Base-by-base conservation (phyloP, 2,888 invertebrate species). In the Leptopilina myrica region DNA sequence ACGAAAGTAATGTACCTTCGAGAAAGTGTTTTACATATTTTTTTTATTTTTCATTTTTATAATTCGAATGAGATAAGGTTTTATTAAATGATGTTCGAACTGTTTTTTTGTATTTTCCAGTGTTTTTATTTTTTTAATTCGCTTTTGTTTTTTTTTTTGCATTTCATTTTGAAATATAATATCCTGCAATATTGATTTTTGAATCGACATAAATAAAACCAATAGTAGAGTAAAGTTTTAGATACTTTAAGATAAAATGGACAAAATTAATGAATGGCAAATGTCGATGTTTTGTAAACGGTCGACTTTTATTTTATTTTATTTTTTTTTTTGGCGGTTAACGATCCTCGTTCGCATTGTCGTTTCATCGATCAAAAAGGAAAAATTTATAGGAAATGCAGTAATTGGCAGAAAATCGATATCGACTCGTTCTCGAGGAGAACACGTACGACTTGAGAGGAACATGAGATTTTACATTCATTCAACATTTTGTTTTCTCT, bases 121-220 rank as follows among this genome's bases (percentile, higher is more conserved):
- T 83, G 81, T 84, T 86, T 87, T 87, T 87, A 85, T 85, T 84
- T 86, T 20, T 84, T 83, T 84, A 86, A 86, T 85, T 86, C 80
- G 85, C 83, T 86, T 20, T 20, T 86, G 82, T 83, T 80, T 86
- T 49, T 8, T 49, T 49, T 12, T 49, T 49, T 49, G 7, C 9
- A 9, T 46, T 46, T 46, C 2, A 9, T 46, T 20, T 46, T 85
- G 84, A 87, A 87, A 86, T 86, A 86, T 86, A 86, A 86, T 87
- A 85, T 85, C 83, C 83, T 85, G 82, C 84, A 85, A 84, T 49
- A 12, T 43, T 83, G 85, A 85, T 86, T 84, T 84, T 84, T 78
- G 33, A 43, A 81, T 64, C 56, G 69, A 76, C 78, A n/a, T n/a
- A 65, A 59, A 33, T 83, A 83, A 81, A 83, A 83, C 83, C 81